Conservation (phyloP, 2,113 vertebrate species). For the Hucho hucho region DNA sequence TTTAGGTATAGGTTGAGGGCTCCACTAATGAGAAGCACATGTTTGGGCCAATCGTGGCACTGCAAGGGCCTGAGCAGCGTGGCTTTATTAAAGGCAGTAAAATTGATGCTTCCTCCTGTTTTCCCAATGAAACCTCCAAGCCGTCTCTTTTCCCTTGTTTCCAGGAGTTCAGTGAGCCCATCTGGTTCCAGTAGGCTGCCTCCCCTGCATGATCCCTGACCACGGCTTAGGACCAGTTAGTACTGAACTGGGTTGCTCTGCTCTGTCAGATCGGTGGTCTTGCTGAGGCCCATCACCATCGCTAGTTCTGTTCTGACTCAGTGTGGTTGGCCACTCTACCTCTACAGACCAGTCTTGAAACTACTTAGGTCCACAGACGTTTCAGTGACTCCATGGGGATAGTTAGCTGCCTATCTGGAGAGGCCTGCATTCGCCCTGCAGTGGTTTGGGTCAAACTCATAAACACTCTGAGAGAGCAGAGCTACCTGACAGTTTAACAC, state of each 20-base stretch:
- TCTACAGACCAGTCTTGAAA: conserved; percentile 3
- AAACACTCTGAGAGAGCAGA: conserved; percentile 40
- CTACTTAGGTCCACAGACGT: too few relatives aligned
- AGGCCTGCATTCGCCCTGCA: not conserved
- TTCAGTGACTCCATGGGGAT: not conserved
- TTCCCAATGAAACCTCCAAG: conserved; percentile 90
- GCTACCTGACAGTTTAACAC: conserved; percentile 51
- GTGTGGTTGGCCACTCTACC: conserved; percentile 29
- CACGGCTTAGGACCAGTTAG: conserved; percentile 34
- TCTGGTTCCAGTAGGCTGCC: conserved; percentile 87
- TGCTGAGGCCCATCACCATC: not conserved
- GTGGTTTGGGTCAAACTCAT: conserved; percentile 57
- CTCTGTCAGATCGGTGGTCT: conserved; percentile 38
- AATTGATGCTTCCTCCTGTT: conserved; percentile 98
- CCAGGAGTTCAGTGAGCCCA: conserved; percentile 78
- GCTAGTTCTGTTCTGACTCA: conserved; percentile 36
- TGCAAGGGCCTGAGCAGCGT: conserved; percentile 67
- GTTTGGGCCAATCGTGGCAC: conserved; percentile 71
- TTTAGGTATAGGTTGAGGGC: conserved; percentile 24
- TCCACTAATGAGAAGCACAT: conserved; percentile 90
- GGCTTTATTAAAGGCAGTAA: conserved; percentile 96
- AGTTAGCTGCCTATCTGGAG: not conserved
- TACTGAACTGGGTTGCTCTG: conserved; percentile 14
- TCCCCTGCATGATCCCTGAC: conserved; percentile 59
- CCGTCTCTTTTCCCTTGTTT: conserved; percentile 69